phyloP scores from a whole-genome alignment of 1,140 invertebrate genomes.

The Elymnias hypermnestra region DNA sequence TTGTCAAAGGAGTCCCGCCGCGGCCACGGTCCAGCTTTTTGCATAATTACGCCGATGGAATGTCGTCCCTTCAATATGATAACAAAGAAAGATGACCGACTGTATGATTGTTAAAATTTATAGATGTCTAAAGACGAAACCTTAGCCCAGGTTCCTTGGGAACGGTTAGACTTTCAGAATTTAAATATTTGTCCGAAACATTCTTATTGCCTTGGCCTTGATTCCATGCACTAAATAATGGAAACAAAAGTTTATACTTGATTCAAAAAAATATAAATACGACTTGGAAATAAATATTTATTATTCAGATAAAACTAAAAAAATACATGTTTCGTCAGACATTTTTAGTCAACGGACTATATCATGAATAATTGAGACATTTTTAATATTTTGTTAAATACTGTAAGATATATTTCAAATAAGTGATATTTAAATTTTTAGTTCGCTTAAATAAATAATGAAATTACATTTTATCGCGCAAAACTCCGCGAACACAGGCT shows the following conservation, averaged over 20 bases:
- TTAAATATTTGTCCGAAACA: conserved; percentile 8
- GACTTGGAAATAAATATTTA: too few species aligned
- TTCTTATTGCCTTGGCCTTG: not conserved
- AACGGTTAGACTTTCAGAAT: conserved; percentile 22
- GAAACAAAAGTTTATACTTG: too few species aligned
- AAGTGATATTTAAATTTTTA: too few species aligned
- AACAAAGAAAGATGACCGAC: conserved; percentile 71
- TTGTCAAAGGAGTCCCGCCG: conserved; percentile 64
- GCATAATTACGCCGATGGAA: conserved; percentile 70
- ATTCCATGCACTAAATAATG: not conserved
- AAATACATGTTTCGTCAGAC: too few species aligned
- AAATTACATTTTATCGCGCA: conserved; percentile 40
- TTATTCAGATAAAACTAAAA: too few species aligned
- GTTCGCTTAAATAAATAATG: conserved; percentile 25
- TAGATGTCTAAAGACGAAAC: conserved; percentile 34
- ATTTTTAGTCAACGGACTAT: too few species aligned
- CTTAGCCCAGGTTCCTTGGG: conserved; percentile 37
- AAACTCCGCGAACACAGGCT: conserved; percentile 46
- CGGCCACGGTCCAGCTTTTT: conserved; percentile 67
- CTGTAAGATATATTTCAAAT: too few species aligned
- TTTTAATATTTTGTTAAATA: too few species aligned
- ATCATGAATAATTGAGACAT: too few species aligned
- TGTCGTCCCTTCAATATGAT: conserved; percentile 68
- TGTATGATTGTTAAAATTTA: conserved; percentile 64
- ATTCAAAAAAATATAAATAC: too few species aligned